Evolutionary conservation across 1,140 invertebrate genomes (phyloP).

Genomic region (Euura lappo): DNA sequence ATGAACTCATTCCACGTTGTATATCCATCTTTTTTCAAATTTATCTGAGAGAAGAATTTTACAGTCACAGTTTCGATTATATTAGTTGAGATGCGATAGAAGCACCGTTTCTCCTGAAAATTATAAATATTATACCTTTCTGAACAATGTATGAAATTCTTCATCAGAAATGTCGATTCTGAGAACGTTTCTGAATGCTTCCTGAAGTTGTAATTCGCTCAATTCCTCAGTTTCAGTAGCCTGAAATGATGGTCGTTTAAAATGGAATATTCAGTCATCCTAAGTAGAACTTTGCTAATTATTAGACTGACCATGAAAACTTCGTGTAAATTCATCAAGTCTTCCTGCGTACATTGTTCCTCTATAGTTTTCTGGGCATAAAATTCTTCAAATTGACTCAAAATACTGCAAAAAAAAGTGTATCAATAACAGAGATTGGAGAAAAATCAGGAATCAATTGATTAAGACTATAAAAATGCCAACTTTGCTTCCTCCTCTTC

Average conservation of each 20-base stretch:
- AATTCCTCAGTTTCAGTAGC: slow-evolving; percentile 26
- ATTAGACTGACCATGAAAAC: slow-evolving; percentile 33
- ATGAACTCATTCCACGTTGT: slow-evolving; percentile 73
- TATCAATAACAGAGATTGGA: no score
- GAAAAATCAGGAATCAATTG: not conserved
- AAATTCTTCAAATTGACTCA: slow-evolving; percentile 35
- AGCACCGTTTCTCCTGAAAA: not conserved
- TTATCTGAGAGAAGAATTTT: slow-evolving; percentile 33
- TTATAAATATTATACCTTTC: slow-evolving; percentile 28
- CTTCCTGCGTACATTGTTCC: slow-evolving; percentile 41
- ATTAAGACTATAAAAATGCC: not conserved
- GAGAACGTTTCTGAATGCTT: slow-evolving; percentile 36
- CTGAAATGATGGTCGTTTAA: slow-evolving; percentile 18
- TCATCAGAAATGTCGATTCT: slow-evolving; percentile 30
- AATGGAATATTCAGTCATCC: not conserved
- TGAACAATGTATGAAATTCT: slow-evolving; percentile 38
- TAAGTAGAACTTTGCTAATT: slow-evolving; percentile 6
- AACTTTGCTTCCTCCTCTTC: not conserved
- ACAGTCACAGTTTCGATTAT: not conserved
- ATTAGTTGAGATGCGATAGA: not conserved
- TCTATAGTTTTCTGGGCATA: slow-evolving; percentile 35
- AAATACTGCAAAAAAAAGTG: slow-evolving; percentile 26
- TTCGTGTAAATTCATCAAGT: slow-evolving; percentile 34
- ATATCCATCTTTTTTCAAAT: slow-evolving; percentile 59
- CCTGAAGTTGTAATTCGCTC: slow-evolving; percentile 30